Percentiles rank a stretch among this genome's conserved stretches.
phyloP scores from a whole-genome alignment of 2,113 vertebrate genomes.

The Phocoena phocoena region DNA sequence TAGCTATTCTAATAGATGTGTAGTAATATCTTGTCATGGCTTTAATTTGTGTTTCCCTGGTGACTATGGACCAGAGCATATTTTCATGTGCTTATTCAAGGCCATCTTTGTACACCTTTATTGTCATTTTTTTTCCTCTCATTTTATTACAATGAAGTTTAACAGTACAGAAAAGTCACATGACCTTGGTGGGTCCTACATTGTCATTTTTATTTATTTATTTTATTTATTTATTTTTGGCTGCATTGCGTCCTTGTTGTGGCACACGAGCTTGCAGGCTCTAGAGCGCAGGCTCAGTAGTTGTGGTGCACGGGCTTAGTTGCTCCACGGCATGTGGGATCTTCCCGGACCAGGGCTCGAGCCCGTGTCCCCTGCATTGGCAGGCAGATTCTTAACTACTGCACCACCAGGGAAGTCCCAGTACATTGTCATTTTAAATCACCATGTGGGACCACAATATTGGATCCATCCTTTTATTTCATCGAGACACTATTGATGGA shows the following conservation, averaged over 20 bases:
- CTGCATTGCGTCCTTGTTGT: too few species aligned
- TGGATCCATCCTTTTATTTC: background rate
- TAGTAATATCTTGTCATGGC: background rate
- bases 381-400: too few species aligned
- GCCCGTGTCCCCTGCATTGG: too few species aligned
- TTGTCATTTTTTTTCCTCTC: background rate
- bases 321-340: too few species aligned
- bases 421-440: background rate
- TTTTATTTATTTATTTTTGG: too few species aligned
- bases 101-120: background rate
- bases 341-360: too few species aligned
- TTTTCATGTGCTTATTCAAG: background rate
- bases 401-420: too few species aligned
- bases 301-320: too few species aligned
- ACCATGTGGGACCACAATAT: background rate
- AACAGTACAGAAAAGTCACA: background rate
- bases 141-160: background rate
- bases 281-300: too few species aligned
- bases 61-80: background rate
- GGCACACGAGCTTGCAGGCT: too few species aligned
- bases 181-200: background rate
- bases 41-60: background rate
- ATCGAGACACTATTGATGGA: background rate
- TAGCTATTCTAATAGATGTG: background rate
- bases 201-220: background rate